Conservation (phyloP, 2,113 vertebrate species). For the Gymnorhina tibicen region DNA sequence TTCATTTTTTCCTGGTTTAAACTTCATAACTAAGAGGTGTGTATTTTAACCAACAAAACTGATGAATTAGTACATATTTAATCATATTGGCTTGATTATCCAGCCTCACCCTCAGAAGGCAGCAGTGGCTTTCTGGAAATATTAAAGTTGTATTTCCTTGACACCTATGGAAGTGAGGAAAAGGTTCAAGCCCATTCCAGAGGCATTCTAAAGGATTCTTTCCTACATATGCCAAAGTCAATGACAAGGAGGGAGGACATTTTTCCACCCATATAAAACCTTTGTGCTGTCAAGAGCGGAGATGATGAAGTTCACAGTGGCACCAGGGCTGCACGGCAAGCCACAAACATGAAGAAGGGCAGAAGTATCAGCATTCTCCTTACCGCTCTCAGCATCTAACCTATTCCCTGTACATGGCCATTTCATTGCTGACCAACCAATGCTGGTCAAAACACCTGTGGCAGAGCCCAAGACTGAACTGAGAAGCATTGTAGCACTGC, state of each 20-base stretch:
- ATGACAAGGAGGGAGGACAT: not conserved
- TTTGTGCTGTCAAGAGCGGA: not conserved
- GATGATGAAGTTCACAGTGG: rapidly evolving
- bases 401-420: rapidly evolving
- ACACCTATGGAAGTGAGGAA: not conserved
- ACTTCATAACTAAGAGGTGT: not conserved
- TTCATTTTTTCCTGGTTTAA: not conserved
- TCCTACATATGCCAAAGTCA: not conserved
- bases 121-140: not conserved
- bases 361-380: not conserved
- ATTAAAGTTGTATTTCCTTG: not conserved
- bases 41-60: not conserved
- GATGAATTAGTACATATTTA: not conserved
- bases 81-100: not conserved
- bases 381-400: not conserved
- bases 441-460: not conserved
- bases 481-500: not conserved
- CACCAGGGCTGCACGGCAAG: not conserved
- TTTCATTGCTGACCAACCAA: not conserved
- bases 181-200: not conserved
- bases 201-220: not conserved
- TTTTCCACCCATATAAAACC: not conserved
- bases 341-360: not conserved
- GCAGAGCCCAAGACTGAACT: not conserved
- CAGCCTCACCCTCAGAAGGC: not conserved